These are phyloP conservation scores for Scomber scombrus DNA, from an alignment of 2,113 vertebrate genomes.

Conservation along the genomic window DNA sequence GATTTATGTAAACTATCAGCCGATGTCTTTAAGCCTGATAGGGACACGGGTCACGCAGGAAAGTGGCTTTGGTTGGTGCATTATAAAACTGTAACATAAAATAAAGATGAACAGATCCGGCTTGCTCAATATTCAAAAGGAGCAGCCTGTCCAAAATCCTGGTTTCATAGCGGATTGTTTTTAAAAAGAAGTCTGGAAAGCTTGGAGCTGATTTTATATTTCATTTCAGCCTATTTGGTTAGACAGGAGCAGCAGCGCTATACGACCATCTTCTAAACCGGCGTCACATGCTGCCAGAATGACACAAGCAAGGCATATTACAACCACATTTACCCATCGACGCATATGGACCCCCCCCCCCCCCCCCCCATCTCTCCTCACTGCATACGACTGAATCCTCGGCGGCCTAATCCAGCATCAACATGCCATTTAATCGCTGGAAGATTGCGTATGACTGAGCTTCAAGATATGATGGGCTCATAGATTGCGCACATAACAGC, in stretches of 20 bases:
- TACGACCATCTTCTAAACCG: constrained; percentile 55
- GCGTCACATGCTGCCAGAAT: constrained; percentile 62
- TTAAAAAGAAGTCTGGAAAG: constrained; percentile 28
- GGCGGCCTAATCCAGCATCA: constrained; percentile 69
- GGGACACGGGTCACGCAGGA: constrained; percentile 56
- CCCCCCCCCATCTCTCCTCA: constrained; percentile 21
- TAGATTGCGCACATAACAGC: constrained; percentile 66
- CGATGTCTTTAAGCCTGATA: constrained; percentile 71
- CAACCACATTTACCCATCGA: constrained; percentile 57
- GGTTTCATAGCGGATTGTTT: constrained; percentile 36
- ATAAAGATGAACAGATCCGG: constrained; percentile 62
- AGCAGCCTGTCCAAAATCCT: constrained; percentile 20
- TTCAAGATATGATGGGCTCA: constrained; percentile 64
- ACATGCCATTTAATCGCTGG: constrained; percentile 64
- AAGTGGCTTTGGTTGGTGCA: constrained; percentile 55
- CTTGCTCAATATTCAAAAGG: constrained; percentile 41
- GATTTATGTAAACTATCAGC: constrained; percentile 85
- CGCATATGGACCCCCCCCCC: constrained; percentile 48
- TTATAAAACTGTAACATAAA: constrained; percentile 64
- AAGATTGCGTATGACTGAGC: constrained; percentile 65
- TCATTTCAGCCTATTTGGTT: constrained; percentile 24
- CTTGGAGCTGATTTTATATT: constrained; percentile 32
- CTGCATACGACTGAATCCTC: constrained; percentile 55
- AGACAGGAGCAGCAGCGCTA: constrained; percentile 41
- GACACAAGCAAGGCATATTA: constrained; percentile 69